Conservation (phyloP, 2,797 vertebrate genomes). For the Gymnopithys bicolor region DNA sequence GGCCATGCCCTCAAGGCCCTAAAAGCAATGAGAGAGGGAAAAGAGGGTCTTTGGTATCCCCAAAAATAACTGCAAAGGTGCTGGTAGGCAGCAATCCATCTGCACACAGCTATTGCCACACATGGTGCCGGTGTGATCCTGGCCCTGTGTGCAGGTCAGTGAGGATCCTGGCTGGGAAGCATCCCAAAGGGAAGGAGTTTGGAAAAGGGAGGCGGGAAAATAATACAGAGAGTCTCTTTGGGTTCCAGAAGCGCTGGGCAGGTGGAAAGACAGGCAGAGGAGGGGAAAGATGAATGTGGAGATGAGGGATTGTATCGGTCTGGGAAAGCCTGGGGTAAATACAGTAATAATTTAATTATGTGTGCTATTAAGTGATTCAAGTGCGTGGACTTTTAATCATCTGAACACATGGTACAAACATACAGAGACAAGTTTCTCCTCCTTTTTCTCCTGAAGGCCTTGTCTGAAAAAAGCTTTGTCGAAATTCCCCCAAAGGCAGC, state of each 20-base stretch:
- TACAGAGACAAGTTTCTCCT: rapidly evolving
- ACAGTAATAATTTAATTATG: not conserved
- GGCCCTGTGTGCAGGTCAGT: rapidly evolving
- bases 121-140: rapidly evolving
- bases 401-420: rapidly evolving
- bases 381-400: rapidly evolving
- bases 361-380: no score
- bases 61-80: not conserved
- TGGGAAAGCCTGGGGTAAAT: not conserved
- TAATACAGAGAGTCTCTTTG: rapidly evolving
- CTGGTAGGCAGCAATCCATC: rapidly evolving
- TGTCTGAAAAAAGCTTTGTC: not conserved
- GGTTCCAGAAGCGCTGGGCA: not conserved
- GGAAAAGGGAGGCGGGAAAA: not conserved
- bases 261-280: not conserved
- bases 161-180: not conserved
- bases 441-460: not conserved
- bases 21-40: not conserved
- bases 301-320: rapidly evolving
- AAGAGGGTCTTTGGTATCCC: not conserved
- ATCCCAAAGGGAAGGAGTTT: not conserved
- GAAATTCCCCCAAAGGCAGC: not conserved
- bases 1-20: not conserved
- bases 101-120: not conserved
- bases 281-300: rapidly evolving